These are phyloP conservation scores for Drosophila bocqueti DNA, from an alignment of 1,140 invertebrate species.

Conservation along the genomic window DNA sequence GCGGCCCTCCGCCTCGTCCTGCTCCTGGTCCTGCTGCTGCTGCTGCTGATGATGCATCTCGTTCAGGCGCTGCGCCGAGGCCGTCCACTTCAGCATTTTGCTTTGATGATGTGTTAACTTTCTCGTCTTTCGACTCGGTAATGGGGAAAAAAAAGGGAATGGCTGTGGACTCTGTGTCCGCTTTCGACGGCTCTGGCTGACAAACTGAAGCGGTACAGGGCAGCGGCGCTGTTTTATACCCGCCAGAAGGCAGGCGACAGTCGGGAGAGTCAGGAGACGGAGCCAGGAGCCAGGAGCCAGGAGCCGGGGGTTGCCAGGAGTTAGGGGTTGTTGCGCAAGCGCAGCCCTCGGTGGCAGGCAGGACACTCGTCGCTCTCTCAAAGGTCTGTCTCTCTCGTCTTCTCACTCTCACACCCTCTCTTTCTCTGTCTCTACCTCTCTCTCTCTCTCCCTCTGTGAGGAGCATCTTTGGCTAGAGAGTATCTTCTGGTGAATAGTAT, in stretches of 20 bases:
- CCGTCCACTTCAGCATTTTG: constrained; percentile 80
- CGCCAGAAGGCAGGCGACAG: constrained; percentile 3
- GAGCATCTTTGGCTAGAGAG: constrained; percentile 1
- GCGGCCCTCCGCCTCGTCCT: not conserved
- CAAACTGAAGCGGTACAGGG: constrained; percentile 75
- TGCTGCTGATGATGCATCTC: constrained; percentile 24
- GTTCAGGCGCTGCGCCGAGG: constrained; percentile 65
- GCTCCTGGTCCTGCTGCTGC: constrained; percentile 6
- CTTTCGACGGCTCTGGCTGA: constrained; percentile 75
- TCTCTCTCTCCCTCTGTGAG: not conserved
- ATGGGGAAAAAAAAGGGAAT: constrained; percentile 16
- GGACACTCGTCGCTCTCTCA: constrained; percentile 4
- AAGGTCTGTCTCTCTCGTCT: not conserved
- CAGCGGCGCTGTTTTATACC: constrained; percentile 64
- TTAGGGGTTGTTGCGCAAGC: constrained; percentile 78
- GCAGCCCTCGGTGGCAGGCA: constrained; percentile 37
- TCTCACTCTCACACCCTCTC: not conserved
- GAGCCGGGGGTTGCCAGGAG: not conserved
- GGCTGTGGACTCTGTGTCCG: constrained; percentile 27
- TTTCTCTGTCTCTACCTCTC: not conserved
- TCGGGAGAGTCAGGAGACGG: not conserved
- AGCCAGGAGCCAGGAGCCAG: not conserved
- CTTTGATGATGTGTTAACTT: not conserved
- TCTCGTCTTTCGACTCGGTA: constrained; percentile 4
- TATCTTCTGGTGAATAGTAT: not conserved